Evolutionary conservation across 2,888 invertebrate genomes (phyloP), one percentile per base, ranked within the genome.

Genomic region (Cantharis rustica): DNA sequence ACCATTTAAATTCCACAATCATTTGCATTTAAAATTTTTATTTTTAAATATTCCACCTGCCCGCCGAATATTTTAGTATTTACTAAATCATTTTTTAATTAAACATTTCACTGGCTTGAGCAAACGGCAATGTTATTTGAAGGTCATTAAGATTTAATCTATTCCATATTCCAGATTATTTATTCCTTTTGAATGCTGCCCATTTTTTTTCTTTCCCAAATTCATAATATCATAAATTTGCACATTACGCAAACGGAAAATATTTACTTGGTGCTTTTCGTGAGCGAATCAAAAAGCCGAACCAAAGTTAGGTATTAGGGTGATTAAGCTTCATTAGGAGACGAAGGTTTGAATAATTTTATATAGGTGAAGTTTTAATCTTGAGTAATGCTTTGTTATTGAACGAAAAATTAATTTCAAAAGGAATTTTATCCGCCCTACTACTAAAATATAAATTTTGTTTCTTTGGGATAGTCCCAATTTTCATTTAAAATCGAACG

Each of bases 21-120:
- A 27, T 74, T 71, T 70, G 61, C 68, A 71, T 71, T 71, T 64
- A 17, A 20, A 27, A 68, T 68, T 74, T 62, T 4, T 66, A 68
- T 23, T 68, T 20, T 23, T 15, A 72, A 61, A 66, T 66, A 66
- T 62, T 61, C 23, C 68, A 68, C 68, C 68, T 20, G 64, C 64
- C n/a, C 13, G 20, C 9, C 23, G 47, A 47, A 47, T 47, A 47
- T 47, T 47, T 47, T 47, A 23, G 23, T 23, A 47, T 47, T 47
- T n/a, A 47, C 47, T 47, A 47, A 47, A 47, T 47, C 47, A 47
- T 47, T 47, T 47, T 47, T 47, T 47, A 47, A 47, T 47, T 47
- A 47, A 47, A 7, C 47, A n/a, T 47, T 47, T 47, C 47, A 7
- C 2, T n/a, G 1, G 9, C 13, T 13, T 5, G 31, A 31, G 31